A percentile compares a stretch with the other conserved stretches of the same genome.
phyloP scores from a whole-genome alignment of 2,113 vertebrate species.

The Cettia cetti region DNA sequence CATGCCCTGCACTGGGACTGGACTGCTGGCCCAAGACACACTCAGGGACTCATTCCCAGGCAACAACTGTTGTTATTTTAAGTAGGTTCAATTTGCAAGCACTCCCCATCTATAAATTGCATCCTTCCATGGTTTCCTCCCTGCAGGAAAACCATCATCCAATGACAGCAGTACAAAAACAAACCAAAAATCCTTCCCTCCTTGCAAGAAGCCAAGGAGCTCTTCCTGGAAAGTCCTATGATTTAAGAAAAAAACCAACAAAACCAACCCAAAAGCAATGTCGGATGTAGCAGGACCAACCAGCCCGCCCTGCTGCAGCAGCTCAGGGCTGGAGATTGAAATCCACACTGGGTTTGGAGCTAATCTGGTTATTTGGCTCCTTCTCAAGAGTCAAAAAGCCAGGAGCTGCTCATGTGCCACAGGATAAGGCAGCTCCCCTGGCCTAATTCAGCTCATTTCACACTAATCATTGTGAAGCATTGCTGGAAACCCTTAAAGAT shows the following conservation, averaged over 20 bases:
- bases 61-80: background rate
- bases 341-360: background rate
- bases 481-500: background rate
- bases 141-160: background rate
- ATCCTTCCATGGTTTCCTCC: background rate
- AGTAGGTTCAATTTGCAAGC: background rate
- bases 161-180: background rate
- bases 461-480: background rate
- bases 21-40: background rate
- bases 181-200: background rate
- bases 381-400: conserved; percentile 23
- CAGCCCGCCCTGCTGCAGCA: background rate
- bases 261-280: background rate
- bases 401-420: background rate
- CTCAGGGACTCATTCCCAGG: background rate
- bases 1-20: background rate
- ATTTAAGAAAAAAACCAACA: background rate
- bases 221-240: background rate
- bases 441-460: background rate
- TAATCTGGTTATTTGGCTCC: conserved; percentile 33
- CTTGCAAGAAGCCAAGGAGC: background rate
- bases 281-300: background rate
- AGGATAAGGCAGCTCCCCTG: background rate
- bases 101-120: background rate
- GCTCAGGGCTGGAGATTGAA: background rate